phyloP scores from a whole-genome alignment of 2,888 invertebrate species.

The Abscondita cerata region DNA sequence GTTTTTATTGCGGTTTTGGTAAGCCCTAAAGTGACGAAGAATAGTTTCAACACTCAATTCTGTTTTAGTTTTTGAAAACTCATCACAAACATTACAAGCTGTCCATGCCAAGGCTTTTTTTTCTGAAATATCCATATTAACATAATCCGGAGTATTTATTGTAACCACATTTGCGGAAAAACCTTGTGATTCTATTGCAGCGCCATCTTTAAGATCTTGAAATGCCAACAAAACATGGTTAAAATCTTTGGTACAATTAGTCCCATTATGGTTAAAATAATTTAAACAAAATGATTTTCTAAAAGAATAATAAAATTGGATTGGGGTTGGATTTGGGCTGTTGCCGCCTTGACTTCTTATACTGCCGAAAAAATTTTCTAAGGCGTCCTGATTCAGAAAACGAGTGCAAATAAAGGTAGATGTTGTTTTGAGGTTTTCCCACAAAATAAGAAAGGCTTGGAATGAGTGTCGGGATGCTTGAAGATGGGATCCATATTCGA shows the following conservation, averaged over 20 bases:
- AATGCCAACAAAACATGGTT: neutral
- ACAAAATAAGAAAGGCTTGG: neutral
- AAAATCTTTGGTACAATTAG: slow-evolving; percentile 7
- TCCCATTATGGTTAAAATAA: slow-evolving; percentile 16
- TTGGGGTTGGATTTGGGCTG: slow-evolving; percentile 12
- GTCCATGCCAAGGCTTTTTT: neutral
- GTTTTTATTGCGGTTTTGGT: neutral
- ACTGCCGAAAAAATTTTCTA: neutral
- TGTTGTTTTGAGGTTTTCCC: neutral
- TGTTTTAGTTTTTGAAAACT: too few species aligned
- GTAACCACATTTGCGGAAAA: neutral
- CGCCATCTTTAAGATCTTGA: neutral
- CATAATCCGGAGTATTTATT: neutral
- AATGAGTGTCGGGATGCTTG: too few species aligned
- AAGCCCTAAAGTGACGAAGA: neutral
- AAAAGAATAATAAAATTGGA: slow-evolving; percentile 36
- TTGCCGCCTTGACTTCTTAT: neutral
- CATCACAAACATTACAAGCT: neutral
- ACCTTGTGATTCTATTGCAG: neutral
- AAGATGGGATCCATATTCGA: too few species aligned
- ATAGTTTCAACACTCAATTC: neutral
- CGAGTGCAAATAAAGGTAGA: neutral
- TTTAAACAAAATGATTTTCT: slow-evolving; percentile 33
- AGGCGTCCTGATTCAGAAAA: neutral
- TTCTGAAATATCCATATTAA: neutral